phyloP scores from a whole-genome alignment of 2,797 vertebrate species.

The Gymnopithys bicolor region DNA sequence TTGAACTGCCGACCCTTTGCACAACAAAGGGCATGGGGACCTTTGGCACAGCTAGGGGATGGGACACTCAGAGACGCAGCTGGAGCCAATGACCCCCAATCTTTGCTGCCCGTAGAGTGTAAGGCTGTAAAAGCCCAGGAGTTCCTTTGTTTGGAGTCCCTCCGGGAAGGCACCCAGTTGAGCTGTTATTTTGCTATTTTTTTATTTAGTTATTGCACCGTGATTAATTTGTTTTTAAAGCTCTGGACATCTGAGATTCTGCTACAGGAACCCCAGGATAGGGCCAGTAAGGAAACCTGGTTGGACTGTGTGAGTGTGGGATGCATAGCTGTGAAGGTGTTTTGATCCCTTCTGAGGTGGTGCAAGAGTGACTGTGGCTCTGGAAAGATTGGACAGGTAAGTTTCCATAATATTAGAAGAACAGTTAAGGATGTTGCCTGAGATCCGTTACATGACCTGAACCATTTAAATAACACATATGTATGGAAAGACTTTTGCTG shows the following conservation, averaged over 20 bases:
- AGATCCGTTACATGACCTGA: background rate
- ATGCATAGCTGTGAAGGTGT: background rate
- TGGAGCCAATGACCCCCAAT: background rate
- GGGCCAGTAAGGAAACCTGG: background rate
- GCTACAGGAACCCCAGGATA: background rate
- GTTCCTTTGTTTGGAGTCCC: background rate
- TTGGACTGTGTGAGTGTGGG: background rate
- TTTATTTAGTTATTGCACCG: background rate
- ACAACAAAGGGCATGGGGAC: background rate
- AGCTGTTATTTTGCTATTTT: background rate
- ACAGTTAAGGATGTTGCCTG: background rate
- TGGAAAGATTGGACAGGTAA: background rate
- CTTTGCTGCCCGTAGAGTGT: background rate
- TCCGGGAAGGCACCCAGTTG: background rate
- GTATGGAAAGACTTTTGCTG: background rate
- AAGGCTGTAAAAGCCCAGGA: background rate
- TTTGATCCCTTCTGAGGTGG: fast-evolving
- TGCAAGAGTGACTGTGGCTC: background rate
- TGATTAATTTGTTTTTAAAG: background rate
- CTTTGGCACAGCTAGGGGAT: background rate
- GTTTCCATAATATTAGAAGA: background rate
- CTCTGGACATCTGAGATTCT: background rate
- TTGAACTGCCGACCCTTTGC: background rate
- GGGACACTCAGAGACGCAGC: background rate
- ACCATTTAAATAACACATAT: background rate